Conservation (phyloP, 1,140 invertebrate species). For the Achatina immaculata region DNA sequence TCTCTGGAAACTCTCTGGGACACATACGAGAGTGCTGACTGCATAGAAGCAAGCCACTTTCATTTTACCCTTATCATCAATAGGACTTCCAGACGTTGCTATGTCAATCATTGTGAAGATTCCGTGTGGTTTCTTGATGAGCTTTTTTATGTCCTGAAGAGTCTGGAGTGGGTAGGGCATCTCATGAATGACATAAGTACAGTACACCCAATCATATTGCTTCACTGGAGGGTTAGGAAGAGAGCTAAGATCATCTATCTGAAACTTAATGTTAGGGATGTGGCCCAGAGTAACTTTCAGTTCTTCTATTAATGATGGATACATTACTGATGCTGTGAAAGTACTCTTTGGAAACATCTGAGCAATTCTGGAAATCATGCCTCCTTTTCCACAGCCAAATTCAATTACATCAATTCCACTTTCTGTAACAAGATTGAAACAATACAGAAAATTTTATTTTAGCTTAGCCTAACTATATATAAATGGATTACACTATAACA, state of each 20-base stretch:
- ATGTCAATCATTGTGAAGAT: conserved; percentile 23
- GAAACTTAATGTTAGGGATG: conserved; percentile 17
- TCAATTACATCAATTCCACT: conserved; percentile 32
- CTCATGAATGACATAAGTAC: conserved; percentile 31
- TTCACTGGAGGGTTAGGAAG: conserved; percentile 6
- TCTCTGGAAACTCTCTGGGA: conserved; percentile 30
- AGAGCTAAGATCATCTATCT: conserved; percentile 9
- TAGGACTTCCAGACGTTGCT: conserved; percentile 12
- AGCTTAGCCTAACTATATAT: no score
- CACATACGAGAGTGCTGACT: conserved; percentile 9
- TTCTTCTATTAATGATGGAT: not conserved
- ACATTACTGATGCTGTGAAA: conserved; percentile 4
- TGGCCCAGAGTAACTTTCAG: not conserved
- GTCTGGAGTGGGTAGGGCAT: conserved; percentile 21
- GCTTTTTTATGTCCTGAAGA: conserved; percentile 1
- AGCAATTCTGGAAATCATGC: conserved; percentile 11
- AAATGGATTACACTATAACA: no score
- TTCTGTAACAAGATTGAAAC: conserved; percentile 3
- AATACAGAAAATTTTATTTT: no score
- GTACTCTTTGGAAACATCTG: conserved; percentile 24
- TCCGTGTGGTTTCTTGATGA: not conserved
- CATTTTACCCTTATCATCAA: not conserved
- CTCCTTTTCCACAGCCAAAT: conserved; percentile 28
- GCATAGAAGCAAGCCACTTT: conserved; percentile 13
- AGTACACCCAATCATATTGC: conserved; percentile 32